A percentile compares a stretch with the other conserved stretches of the same genome.
Conservation (phyloP, 1,140 invertebrate species). For the Hycleus cichorii region DNA sequence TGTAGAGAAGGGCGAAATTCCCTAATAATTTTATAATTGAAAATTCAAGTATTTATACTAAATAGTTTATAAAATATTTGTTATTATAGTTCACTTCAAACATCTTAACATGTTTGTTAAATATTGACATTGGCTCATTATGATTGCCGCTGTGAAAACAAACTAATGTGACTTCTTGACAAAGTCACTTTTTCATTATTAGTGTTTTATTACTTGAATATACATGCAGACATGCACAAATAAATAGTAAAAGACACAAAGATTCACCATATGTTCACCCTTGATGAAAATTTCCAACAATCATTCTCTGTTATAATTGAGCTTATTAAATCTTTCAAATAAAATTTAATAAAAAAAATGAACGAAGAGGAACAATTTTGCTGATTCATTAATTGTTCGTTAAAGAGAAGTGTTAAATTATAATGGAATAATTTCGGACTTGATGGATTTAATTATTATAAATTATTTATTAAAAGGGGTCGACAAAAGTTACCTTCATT, state of each 20-base stretch:
- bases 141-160: slow-evolving; percentile 16
- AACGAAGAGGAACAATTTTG: not conserved
- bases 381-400: slow-evolving; percentile 19
- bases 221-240: not conserved
- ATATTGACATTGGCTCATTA: slow-evolving; percentile 17
- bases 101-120: slow-evolving; percentile 14
- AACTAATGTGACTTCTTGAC: slow-evolving; percentile 1
- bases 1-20: not conserved
- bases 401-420: slow-evolving; percentile 17
- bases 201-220: not conserved
- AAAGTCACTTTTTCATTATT: no score
- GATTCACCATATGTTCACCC: not conserved
- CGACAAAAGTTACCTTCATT: slow-evolving; percentile 13
- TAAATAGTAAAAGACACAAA: not conserved
- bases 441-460: slow-evolving; percentile 17
- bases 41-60: not conserved
- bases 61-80: slow-evolving; percentile 15
- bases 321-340: not conserved
- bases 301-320: not conserved
- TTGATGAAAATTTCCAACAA: not conserved
- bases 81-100: slow-evolving; percentile 8
- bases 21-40: not conserved
- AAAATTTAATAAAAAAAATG: not conserved
- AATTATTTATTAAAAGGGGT: slow-evolving; percentile 19
- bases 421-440: slow-evolving; percentile 16